Percentiles rank a stretch among this genome's conserved stretches.
Evolutionary conservation across 2,113 vertebrate species (phyloP).

Genomic region (Callopanchax toddi): DNA sequence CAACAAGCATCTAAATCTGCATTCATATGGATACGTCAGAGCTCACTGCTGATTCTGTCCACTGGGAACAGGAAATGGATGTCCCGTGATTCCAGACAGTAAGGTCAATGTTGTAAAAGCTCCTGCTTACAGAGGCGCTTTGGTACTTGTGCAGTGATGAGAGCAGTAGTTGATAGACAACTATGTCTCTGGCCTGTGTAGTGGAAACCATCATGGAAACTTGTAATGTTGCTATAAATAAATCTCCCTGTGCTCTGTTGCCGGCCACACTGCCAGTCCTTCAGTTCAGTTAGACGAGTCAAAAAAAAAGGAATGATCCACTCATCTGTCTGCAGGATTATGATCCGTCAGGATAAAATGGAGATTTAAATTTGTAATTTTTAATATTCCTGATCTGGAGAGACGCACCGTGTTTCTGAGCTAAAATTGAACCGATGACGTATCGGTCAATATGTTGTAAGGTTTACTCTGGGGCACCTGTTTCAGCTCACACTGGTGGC

Average conservation of each 20-base stretch:
- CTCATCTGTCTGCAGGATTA: not conserved
- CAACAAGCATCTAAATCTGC: not conserved
- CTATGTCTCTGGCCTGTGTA: conserved; percentile 56
- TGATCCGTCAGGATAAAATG: too few relatives aligned
- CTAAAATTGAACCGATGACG: not conserved
- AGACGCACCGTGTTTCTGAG: not conserved
- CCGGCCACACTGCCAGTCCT: conserved; percentile 37
- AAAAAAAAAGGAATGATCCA: not conserved
- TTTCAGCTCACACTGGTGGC: conserved; percentile 59
- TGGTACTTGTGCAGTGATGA: conserved; percentile 44
- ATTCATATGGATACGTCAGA: not conserved
- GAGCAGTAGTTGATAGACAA: conserved; percentile 44
- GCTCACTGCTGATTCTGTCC: not conserved
- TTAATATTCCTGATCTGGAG: not conserved
- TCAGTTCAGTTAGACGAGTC: conserved; percentile 1
- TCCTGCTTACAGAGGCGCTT: conserved; percentile 37
- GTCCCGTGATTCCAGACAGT: not conserved
- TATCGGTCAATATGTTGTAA: not conserved
- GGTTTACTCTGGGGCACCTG: conserved; percentile 64
- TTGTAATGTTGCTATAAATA: conserved; percentile 75
- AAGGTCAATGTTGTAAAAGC: conserved; percentile 17
- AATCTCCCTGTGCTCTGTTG: conserved; percentile 53
- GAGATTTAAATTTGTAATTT: not conserved
- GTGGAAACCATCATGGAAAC: conserved; percentile 72
- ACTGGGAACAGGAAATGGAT: not conserved